phyloP scores from a whole-genome alignment of 2,888 invertebrate species.

The Cheilosia soror region DNA sequence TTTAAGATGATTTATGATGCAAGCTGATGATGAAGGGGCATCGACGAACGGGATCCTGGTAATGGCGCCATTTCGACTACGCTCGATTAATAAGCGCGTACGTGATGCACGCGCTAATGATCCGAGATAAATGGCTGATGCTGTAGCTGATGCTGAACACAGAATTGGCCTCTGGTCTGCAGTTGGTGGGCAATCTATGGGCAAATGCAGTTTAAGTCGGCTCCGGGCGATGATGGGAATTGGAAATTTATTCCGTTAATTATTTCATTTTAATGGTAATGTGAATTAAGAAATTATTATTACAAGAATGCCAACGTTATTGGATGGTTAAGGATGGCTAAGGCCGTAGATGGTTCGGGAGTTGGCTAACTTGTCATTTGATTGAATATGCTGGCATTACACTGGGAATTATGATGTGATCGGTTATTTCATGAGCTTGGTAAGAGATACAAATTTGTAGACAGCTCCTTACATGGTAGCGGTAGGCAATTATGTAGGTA shows the following conservation, averaged over 20 bases:
- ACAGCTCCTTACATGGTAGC: too few relatives aligned
- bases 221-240: constrained; percentile 38
- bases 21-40: constrained; percentile 29
- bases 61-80: constrained; percentile 73
- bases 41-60: constrained; percentile 47
- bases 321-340: constrained; percentile 46
- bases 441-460: too few relatives aligned
- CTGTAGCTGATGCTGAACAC: constrained; percentile 4
- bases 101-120: constrained; percentile 75
- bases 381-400: constrained; percentile 14
- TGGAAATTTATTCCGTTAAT: constrained; percentile 55
- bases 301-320: constrained; percentile 48
- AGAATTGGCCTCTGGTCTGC: constrained; percentile 34
- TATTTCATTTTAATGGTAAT: constrained; percentile 61
- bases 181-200: constrained; percentile 13
- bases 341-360: constrained; percentile 17
- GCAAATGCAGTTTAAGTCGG: constrained; percentile 21
- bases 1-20: constrained; percentile 68
- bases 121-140: constrained; percentile 63
- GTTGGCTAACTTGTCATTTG: constrained; percentile 27
- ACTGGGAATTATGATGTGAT: constrained; percentile 22
- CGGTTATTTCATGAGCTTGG: neutral
- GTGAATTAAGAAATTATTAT: constrained; percentile 69
- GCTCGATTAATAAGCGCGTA: constrained; percentile 71
- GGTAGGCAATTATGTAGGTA: too few relatives aligned